These are phyloP conservation scores for Toxotes chatareus DNA, from an alignment of 2,113 vertebrate species.

Conservation along the genomic window DNA sequence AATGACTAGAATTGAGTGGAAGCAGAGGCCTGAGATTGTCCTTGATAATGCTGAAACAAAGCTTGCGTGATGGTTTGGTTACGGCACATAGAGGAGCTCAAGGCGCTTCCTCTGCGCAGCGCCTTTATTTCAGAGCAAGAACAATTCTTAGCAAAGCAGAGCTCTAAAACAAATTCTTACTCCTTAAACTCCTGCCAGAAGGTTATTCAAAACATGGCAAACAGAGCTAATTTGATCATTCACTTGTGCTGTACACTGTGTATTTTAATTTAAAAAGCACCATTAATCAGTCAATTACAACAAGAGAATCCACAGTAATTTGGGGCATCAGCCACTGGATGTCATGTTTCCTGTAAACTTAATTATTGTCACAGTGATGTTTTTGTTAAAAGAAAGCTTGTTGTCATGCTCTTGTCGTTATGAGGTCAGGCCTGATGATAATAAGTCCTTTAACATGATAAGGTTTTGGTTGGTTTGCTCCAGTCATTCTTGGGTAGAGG, in stretches of 20 bases:
- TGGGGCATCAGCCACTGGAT: not conserved
- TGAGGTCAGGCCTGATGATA: not conserved
- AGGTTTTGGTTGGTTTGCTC: not conserved
- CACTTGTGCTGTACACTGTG: not conserved
- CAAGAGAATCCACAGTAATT: not conserved
- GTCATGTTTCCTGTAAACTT: conserved; percentile 1
- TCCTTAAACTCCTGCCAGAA: conserved; percentile 1
- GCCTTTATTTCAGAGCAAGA: not conserved
- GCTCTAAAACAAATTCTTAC: conserved; percentile 11
- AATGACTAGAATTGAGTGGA: conserved; percentile 38
- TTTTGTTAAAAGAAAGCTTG: not conserved
- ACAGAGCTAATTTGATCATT: conserved; percentile 4
- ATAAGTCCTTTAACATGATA: not conserved
- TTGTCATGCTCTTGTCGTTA: not conserved
- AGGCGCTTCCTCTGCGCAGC: not conserved
- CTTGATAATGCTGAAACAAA: conserved; percentile 37
- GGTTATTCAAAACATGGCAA: conserved; percentile 1
- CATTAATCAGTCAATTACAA: not conserved
- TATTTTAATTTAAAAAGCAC: not conserved
- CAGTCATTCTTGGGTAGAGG: not conserved
- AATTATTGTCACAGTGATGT: not conserved
- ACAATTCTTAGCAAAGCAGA: not conserved
- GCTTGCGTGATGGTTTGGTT: conserved; percentile 9
- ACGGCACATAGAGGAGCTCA: not conserved
- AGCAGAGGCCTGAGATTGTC: conserved; percentile 15